Evolutionary conservation across 2,888 invertebrate genomes (phyloP), one percentile per base, ranked within the genome.

Genomic region (Phlogophora meticulosa): DNA sequence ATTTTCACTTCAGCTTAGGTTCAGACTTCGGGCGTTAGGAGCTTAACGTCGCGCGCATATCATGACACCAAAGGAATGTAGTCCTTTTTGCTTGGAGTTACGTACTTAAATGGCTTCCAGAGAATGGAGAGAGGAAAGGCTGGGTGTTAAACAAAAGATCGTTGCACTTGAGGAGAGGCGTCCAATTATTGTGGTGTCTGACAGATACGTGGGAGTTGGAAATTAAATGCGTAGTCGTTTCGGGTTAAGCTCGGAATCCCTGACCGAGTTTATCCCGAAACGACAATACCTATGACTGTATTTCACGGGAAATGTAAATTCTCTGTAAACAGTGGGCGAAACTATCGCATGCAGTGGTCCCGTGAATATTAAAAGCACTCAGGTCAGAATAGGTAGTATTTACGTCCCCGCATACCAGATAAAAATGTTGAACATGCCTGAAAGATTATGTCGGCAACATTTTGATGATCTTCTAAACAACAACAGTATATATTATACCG

Each of bases 71-170:
- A 72, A 70, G 61, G 36, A 60, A 76, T 52, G 34, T 66, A 60
- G 34, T 51, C 56, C 61, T 63, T 80, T 42, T 57, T 52, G 10
- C 69, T 61, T 7, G 3, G 68, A 46, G 46, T 71, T 78, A 80
- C 15, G 48, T 63, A 46, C 58, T 63, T 67, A 60, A 72, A 32
- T 38, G 48, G 43, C 57, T 69, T 46, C 28, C 7, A 7, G 22
- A 45, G 34, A 40, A 51, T 48, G 22, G n/a, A 15, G 52, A 42
- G 51, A 65, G 34, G 51, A 60, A 45, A 53, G 52, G 42, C 42
- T 32, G 51, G 36, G 36, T 46, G 56, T 53, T 76, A 67, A 80
- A 87, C 83, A 85, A 86, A 84, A 80, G 78, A 84, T 78, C 69
- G 67, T 69, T 77, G 77, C 79, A 81, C 78, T 86, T 80, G 69